Conservation (phyloP, 2,888 invertebrate species). For the Leptothorax acervorum region DNA sequence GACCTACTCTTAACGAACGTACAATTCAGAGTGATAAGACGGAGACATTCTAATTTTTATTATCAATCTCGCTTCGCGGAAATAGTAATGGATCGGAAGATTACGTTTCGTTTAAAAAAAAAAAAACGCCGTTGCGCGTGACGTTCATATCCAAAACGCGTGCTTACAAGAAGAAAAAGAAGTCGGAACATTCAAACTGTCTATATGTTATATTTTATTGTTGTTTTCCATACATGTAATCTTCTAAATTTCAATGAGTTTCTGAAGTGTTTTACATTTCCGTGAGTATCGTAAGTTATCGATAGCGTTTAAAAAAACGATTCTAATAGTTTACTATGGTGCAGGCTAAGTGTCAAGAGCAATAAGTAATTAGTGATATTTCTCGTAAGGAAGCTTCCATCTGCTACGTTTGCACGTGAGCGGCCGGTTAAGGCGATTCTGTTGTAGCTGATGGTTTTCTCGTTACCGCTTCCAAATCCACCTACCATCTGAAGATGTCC, state of each 20-base stretch:
- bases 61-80: not conserved
- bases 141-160: slow-evolving; percentile 29
- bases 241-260: not conserved
- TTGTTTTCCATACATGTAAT: not conserved
- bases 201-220: not conserved
- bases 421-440: slow-evolving; percentile 1
- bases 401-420: not conserved
- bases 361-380: slow-evolving; percentile 37
- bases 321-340: slow-evolving; percentile 19
- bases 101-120: not conserved
- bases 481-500: slow-evolving; percentile 10
- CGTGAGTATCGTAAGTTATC: not conserved
- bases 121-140: not conserved
- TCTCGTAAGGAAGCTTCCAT: slow-evolving; percentile 10
- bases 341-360: slow-evolving; percentile 20
- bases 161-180: not conserved
- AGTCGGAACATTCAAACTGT: not conserved
- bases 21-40: not conserved
- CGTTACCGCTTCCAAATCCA: slow-evolving; percentile 44
- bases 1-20: slow-evolving; percentile 7
- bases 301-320: slow-evolving; percentile 2
- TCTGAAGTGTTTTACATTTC: not conserved
- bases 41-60: not conserved
- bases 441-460: slow-evolving; percentile 55
- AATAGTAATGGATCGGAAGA: not conserved